A percentile compares a stretch with the other conserved stretches of the same genome.
phyloP scores from a whole-genome alignment of 2,888 invertebrate genomes.

The Phalangium opilio region DNA sequence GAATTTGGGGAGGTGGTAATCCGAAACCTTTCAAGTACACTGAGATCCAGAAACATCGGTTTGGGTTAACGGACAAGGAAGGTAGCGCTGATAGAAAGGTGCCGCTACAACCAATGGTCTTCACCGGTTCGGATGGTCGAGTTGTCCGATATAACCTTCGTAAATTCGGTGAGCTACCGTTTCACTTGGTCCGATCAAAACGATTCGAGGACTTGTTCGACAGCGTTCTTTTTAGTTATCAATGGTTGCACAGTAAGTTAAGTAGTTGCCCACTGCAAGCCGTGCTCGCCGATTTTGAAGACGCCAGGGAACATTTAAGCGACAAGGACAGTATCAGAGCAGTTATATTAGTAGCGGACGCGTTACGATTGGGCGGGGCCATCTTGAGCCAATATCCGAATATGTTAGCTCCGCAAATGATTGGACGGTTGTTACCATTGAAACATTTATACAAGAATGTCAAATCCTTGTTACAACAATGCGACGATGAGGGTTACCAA shows the following conservation, averaged over 20 bases:
- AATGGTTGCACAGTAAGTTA: slow-evolving; percentile 91
- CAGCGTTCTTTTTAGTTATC: slow-evolving; percentile 89
- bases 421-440: slow-evolving; percentile 80
- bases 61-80: slow-evolving; percentile 30
- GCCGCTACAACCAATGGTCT: slow-evolving; percentile 80
- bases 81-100: slow-evolving; percentile 56
- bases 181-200: slow-evolving; percentile 77
- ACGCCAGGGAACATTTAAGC: slow-evolving; percentile 57
- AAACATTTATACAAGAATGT: slow-evolving; percentile 59
- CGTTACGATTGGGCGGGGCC: slow-evolving; percentile 81
- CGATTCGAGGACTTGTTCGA: slow-evolving; percentile 78
- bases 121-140: slow-evolving; percentile 74
- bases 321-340: slow-evolving; percentile 69
- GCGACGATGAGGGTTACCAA: slow-evolving; percentile 71
- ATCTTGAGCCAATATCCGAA: slow-evolving; percentile 79
- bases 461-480: slow-evolving; percentile 71
- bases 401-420: slow-evolving; percentile 87
- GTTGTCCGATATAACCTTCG: slow-evolving; percentile 80
- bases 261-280: slow-evolving; percentile 90
- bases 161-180: slow-evolving; percentile 93
- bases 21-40: slow-evolving; percentile 95
- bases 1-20: slow-evolving; percentile 83
- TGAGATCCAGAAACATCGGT: slow-evolving; percentile 58
- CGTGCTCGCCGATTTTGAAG: slow-evolving; percentile 87
- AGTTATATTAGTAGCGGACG: slow-evolving; percentile 80